phyloP scores from a whole-genome alignment of 2,797 vertebrate genomes.

The Picus viridis region DNA sequence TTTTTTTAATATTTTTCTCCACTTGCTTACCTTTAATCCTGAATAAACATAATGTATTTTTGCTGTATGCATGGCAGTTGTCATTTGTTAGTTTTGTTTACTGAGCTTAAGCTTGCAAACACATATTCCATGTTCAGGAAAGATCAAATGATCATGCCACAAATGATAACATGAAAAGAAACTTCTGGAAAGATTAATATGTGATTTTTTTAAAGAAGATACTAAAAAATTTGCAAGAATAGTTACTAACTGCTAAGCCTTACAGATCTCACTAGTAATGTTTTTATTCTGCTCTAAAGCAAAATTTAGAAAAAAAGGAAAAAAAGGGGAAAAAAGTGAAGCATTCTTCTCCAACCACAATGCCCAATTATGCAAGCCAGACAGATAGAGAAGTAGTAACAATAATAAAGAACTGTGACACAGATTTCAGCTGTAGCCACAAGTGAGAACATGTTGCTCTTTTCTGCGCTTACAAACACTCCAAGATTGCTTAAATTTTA shows the following conservation, averaged over 20 bases:
- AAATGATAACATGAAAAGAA: not conserved
- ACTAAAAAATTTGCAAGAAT: not conserved
- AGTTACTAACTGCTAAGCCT: not conserved
- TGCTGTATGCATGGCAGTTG: not conserved
- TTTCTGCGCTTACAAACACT: conserved; percentile 34
- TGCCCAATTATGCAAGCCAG: not conserved
- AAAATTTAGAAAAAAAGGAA: not conserved
- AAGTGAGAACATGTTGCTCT: not conserved
- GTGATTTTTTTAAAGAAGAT: not conserved
- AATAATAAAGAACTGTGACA: not conserved
- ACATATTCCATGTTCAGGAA: not conserved
- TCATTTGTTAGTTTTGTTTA: not conserved
- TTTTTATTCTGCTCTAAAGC: not conserved
- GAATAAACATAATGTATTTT: not conserved
- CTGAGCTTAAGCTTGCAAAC: not conserved
- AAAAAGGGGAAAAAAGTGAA: not conserved
- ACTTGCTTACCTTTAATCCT: not conserved
- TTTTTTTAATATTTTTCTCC: not conserved
- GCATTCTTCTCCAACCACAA: not conserved
- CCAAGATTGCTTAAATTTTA: conserved; percentile 45
- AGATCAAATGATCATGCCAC: too few relatives aligned
- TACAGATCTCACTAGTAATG: not conserved
- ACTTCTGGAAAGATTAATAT: not conserved
- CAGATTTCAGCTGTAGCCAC: not conserved
- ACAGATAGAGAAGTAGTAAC: not conserved